Evolutionary conservation across 2,888 invertebrate genomes (phyloP).

Genomic region (Uropetala carovei): DNA sequence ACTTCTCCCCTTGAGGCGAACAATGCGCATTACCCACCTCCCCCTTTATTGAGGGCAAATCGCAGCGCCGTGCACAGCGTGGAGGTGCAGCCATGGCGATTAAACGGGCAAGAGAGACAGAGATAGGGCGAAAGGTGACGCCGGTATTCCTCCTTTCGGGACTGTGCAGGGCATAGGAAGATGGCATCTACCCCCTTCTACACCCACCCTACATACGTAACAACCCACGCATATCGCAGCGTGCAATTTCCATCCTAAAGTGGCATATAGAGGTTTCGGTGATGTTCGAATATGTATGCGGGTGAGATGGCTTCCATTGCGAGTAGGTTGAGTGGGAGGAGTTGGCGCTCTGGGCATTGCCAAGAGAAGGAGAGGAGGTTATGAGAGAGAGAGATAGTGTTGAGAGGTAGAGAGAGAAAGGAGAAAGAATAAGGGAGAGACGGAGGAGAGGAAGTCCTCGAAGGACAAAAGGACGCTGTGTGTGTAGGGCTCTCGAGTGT

Average conservation of each 20-base stretch:
- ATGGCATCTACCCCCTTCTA: not conserved
- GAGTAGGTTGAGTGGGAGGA: not conserved
- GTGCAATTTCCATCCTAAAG: slow-evolving; percentile 26
- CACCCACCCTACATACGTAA: not conserved
- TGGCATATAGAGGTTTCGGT: not conserved
- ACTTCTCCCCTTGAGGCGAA: not conserved
- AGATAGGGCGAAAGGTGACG: not conserved
- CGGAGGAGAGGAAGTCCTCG: not conserved
- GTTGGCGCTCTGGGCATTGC: not conserved
- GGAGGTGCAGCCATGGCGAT: not conserved
- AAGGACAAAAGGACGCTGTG: not conserved
- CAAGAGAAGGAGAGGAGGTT: not conserved
- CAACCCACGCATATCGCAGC: slow-evolving; percentile 32
- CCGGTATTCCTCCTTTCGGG: slow-evolving; percentile 9
- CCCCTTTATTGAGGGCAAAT: not conserved
- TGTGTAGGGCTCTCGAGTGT: not conserved
- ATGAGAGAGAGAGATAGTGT: not conserved
- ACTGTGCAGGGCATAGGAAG: not conserved
- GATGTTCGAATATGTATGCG: slow-evolving; percentile 1
- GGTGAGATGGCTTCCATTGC: slow-evolving; percentile 2
- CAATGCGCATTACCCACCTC: not conserved
- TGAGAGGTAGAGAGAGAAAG: not conserved
- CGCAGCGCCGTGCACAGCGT: not conserved
- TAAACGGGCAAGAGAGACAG: not conserved
- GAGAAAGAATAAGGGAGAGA: not conserved